Conservation (phyloP, 2,888 invertebrate species). For the Rotaria macrura region DNA sequence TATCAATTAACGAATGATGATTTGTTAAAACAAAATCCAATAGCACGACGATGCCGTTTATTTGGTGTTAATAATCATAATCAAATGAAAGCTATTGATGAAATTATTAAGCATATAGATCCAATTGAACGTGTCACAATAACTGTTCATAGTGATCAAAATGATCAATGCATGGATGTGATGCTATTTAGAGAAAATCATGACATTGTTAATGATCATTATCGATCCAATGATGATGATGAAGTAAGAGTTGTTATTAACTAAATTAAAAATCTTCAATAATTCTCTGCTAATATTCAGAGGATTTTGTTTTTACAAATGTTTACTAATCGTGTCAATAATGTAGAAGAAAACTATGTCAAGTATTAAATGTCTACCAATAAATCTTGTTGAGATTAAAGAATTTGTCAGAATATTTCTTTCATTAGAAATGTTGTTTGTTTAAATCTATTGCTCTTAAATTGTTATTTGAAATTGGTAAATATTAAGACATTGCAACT, state of each 20-base stretch:
- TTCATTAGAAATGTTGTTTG: too few relatives aligned
- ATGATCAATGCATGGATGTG: neutral
- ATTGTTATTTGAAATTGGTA: too few relatives aligned
- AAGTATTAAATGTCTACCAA: too few relatives aligned
- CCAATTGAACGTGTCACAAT: neutral
- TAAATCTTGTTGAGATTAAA: too few relatives aligned
- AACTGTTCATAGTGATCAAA: neutral
- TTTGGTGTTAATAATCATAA: neutral
- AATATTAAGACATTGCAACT: too few relatives aligned
- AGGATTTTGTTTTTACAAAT: too few relatives aligned
- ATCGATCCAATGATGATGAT: neutral
- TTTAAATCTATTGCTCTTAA: too few relatives aligned
- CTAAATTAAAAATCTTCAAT: too few relatives aligned
- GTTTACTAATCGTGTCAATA: too few relatives aligned
- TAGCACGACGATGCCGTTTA: conserved; percentile 4
- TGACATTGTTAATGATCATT: neutral
- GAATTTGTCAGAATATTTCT: too few relatives aligned
- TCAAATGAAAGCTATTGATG: neutral
- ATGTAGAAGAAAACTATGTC: too few relatives aligned
- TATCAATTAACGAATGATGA: neutral
- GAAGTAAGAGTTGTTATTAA: neutral
- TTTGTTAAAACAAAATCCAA: neutral
- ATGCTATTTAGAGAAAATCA: neutral
- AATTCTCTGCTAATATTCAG: too few relatives aligned
- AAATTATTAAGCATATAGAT: neutral